phyloP scores from a whole-genome alignment of 2,113 vertebrate genomes.

The Gallinago undulata region DNA sequence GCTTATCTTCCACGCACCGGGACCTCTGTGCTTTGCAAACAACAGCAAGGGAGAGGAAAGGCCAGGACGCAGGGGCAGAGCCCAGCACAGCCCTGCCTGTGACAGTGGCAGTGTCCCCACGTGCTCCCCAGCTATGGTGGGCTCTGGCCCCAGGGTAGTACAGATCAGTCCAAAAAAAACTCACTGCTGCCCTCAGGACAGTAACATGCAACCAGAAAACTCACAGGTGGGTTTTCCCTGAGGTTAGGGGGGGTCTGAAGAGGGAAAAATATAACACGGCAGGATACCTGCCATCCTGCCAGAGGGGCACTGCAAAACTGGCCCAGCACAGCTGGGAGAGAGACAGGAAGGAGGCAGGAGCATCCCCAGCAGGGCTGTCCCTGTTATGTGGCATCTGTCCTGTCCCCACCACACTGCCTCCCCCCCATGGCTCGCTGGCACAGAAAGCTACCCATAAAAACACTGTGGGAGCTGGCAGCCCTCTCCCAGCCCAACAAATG shows the following conservation, averaged over 20 bases:
- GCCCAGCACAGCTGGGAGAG: neutral
- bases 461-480: neutral
- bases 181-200: neutral
- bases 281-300: neutral
- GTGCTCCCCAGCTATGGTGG: neutral
- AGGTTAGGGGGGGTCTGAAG: neutral
- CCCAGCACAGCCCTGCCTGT: neutral
- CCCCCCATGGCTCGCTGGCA: accelerated
- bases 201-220: neutral
- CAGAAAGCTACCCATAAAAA: neutral
- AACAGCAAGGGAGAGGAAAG: neutral
- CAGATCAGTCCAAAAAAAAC: neutral
- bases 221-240: neutral
- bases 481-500: neutral
- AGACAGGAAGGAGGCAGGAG: neutral
- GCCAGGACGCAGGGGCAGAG: neutral
- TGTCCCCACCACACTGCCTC: neutral
- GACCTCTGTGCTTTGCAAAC: neutral
- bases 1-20: neutral
- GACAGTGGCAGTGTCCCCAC: accelerated
- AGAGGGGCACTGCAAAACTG: neutral
- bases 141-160: accelerated
- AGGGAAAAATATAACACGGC: neutral
- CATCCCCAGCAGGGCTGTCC: neutral
- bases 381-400: neutral